These are phyloP conservation scores for Trogon surrucura DNA, from an alignment of 2,113 vertebrate genomes.

Conservation along the genomic window DNA sequence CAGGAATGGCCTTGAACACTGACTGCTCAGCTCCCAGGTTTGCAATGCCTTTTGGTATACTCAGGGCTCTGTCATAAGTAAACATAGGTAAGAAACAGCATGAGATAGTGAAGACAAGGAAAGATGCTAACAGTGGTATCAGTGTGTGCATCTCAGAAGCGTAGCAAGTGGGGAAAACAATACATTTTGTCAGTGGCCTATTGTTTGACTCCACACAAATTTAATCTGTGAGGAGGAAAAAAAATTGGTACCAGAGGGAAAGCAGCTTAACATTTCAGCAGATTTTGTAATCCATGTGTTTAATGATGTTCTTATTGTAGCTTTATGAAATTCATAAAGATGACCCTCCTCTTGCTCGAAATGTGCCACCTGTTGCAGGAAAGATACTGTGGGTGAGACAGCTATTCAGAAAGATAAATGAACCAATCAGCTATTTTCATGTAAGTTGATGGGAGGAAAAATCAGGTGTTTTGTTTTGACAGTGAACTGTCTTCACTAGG, in stretches of 20 bases:
- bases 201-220: not conserved
- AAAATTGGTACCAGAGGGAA: not conserved
- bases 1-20: not conserved
- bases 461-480: not conserved
- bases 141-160: not conserved
- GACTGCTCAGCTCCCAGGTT: not conserved
- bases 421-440: conserved; percentile 83
- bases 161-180: not conserved
- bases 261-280: not conserved
- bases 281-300: not conserved
- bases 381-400: conserved; percentile 84
- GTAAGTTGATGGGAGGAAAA: conserved; percentile 67
- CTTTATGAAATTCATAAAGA: conserved; percentile 77
- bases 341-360: conserved; percentile 79
- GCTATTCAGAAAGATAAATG: conserved; percentile 81
- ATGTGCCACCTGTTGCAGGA: conserved; percentile 84
- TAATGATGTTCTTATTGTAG: conserved; percentile 56
- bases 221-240: not conserved
- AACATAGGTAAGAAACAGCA: not conserved
- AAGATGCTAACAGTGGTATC: no score
- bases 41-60: not conserved
- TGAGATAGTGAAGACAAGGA: not conserved
- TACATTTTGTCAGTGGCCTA: rapidly evolving
- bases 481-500: not conserved
- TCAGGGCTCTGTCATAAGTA: not conserved